A percentile compares a stretch with the other conserved stretches of the same genome.
These are phyloP conservation scores for Asobara japonica DNA, from an alignment of 1,140 invertebrate genomes.

Conservation along the genomic window DNA sequence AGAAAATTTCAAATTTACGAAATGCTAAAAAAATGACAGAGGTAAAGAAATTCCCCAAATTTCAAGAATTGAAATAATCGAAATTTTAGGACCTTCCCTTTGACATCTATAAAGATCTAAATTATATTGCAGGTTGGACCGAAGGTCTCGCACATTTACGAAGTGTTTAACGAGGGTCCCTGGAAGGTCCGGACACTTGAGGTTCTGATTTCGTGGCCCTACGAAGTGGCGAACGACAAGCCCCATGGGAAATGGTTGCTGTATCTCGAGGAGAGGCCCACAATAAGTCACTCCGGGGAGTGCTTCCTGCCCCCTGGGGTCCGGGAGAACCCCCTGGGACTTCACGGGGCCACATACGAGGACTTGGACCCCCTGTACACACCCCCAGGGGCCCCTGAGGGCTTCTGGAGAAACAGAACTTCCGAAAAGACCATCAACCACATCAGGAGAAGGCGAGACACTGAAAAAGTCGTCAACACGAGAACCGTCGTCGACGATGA, in stretches of 20 bases:
- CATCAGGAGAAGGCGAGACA: slow-evolving; percentile 72
- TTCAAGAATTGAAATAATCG: too few species aligned
- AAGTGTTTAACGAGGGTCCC: slow-evolving; percentile 87
- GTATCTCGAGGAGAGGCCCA: slow-evolving; percentile 85
- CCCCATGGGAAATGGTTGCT: slow-evolving; percentile 88
- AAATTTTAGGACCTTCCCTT: too few species aligned
- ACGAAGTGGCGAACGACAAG: slow-evolving; percentile 83
- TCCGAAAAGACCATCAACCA: slow-evolving; percentile 44
- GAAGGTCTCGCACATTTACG: slow-evolving; percentile 84
- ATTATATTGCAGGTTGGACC: too few species aligned
- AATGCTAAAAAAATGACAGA: too few species aligned
- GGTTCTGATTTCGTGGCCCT: slow-evolving; percentile 89
- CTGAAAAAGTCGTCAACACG: slow-evolving; percentile 77
- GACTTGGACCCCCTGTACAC: slow-evolving; percentile 58
- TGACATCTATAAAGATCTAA: too few species aligned
- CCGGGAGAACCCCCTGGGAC: slow-evolving; percentile 76
- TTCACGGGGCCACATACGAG: slow-evolving; percentile 68
- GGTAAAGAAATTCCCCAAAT: too few species aligned
- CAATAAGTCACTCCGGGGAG: slow-evolving; percentile 66
- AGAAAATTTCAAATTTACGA: too few species aligned
- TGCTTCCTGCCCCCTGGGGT: slow-evolving; percentile 70
- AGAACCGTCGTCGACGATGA: slow-evolving; percentile 77
- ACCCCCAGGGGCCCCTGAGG: slow-evolving; percentile 36
- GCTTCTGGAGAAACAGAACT: slow-evolving; percentile 48
- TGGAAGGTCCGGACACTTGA: slow-evolving; percentile 82